phyloP scores from a whole-genome alignment of 2,113 vertebrate species.

The Amphiprion ocellaris region DNA sequence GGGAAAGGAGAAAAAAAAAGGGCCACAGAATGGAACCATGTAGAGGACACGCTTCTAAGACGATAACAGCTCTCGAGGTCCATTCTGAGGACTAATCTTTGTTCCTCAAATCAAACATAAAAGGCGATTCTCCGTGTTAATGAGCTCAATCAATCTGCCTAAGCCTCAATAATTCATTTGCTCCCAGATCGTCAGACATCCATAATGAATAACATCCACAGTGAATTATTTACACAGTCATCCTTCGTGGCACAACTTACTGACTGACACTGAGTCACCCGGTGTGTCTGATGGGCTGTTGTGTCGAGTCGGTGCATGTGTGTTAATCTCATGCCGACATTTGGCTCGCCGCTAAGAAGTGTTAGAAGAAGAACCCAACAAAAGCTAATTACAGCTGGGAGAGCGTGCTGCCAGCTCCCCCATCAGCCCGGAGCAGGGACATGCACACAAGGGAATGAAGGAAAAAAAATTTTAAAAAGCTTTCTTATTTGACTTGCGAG shows the following conservation, averaged over 20 bases:
- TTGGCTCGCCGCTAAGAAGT: constrained; percentile 19
- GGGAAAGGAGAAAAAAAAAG: not conserved
- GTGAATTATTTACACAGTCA: constrained; percentile 73
- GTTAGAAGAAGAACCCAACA: constrained; percentile 1
- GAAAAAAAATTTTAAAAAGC: no score
- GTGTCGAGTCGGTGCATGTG: constrained; percentile 12
- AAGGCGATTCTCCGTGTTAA: constrained; percentile 59
- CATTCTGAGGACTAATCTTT: constrained; percentile 46
- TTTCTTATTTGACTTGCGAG: not conserved
- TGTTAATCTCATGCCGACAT: constrained; percentile 9
- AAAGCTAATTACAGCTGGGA: not conserved
- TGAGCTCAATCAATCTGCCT: constrained; percentile 60
- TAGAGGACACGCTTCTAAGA: not conserved
- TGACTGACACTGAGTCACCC: constrained; percentile 57
- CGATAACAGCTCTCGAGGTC: constrained; percentile 22
- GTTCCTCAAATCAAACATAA: constrained; percentile 65
- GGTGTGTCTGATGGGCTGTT: constrained; percentile 26
- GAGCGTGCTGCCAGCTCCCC: constrained; percentile 54
- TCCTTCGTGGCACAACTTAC: constrained; percentile 47
- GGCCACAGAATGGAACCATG: not conserved
- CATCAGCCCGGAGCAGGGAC: constrained; percentile 38
- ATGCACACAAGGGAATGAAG: not conserved
- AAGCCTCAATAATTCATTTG: constrained; percentile 69
- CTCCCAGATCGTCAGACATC: constrained; percentile 64
- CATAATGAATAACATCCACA: constrained; percentile 73